Percentiles rank a stretch among this genome's conserved stretches.
These are phyloP conservation scores for Rhinolophus ferrumequinum DNA, from an alignment of 2,113 vertebrate species.

Conservation along the genomic window DNA sequence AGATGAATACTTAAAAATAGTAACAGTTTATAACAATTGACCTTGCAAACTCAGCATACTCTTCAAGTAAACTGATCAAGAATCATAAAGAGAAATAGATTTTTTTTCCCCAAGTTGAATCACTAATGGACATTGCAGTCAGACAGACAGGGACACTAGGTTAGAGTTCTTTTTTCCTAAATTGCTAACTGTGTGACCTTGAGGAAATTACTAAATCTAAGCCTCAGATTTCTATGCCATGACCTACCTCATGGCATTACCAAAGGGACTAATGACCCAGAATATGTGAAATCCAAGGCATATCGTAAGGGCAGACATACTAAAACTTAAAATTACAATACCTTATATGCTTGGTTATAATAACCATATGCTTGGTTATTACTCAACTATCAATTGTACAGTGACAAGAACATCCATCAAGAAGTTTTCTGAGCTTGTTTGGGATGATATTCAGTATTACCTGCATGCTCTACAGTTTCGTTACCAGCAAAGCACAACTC, in stretches of 20 bases:
- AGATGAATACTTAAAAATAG: not conserved
- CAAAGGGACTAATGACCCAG: not conserved
- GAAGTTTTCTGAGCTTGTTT: conserved; percentile 6
- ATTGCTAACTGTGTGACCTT: not conserved
- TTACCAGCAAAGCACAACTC: not conserved
- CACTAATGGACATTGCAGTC: not conserved
- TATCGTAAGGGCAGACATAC: not conserved
- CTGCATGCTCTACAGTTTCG: not conserved
- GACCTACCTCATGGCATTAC: not conserved
- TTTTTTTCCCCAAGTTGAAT: not conserved
- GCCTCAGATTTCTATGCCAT: not conserved
- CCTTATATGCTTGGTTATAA: not conserved
- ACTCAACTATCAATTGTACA: not conserved
- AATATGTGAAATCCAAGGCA: not conserved
- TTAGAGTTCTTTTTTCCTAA: not conserved
- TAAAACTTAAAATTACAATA: not conserved
- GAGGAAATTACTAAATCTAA: not conserved
- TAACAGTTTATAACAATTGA: not conserved
- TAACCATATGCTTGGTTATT: not conserved
- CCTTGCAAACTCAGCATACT: not conserved
- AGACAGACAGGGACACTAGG: not conserved
- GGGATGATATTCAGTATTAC: not conserved
- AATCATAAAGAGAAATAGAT: not conserved
- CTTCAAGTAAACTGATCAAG: not conserved
- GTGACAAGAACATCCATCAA: not conserved